Evolutionary conservation across 2,113 vertebrate genomes (phyloP).

Genomic region (Pygathrix nemaeus): DNA sequence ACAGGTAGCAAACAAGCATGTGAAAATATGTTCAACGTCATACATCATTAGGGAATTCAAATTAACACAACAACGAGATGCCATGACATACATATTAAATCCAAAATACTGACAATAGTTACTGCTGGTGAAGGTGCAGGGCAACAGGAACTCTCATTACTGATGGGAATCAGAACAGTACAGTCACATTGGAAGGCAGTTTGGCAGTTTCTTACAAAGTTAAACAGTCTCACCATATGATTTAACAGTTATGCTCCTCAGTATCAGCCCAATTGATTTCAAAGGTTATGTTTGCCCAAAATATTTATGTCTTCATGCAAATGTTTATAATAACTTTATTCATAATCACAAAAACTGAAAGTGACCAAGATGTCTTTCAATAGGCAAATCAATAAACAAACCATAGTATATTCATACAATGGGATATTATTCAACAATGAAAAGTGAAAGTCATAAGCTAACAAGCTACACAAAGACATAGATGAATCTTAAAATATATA

Average conservation of each 20-base stretch:
- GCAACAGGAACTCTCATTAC: neutral
- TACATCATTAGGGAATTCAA: neutral
- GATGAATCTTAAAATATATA: neutral
- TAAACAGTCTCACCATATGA: neutral
- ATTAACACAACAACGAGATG: neutral
- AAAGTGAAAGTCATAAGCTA: neutral
- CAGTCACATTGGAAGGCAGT: neutral
- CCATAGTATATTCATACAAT: neutral
- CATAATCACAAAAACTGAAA: neutral
- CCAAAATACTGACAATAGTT: neutral
- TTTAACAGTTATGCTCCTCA: neutral
- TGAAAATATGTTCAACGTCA: neutral
- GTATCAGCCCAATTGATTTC: neutral
- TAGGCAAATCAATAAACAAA: neutral
- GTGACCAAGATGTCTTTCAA: neutral
- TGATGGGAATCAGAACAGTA: neutral
- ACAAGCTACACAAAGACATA: neutral
- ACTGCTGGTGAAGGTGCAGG: neutral
- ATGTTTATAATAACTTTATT: neutral
- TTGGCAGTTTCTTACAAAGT: neutral
- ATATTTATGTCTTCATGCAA: neutral
- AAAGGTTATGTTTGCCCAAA: neutral
- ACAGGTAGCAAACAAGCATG: neutral
- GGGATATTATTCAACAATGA: neutral
- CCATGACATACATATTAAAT: neutral